Conservation (phyloP, 2,797 vertebrate genomes). For the Chelonia mydas region DNA sequence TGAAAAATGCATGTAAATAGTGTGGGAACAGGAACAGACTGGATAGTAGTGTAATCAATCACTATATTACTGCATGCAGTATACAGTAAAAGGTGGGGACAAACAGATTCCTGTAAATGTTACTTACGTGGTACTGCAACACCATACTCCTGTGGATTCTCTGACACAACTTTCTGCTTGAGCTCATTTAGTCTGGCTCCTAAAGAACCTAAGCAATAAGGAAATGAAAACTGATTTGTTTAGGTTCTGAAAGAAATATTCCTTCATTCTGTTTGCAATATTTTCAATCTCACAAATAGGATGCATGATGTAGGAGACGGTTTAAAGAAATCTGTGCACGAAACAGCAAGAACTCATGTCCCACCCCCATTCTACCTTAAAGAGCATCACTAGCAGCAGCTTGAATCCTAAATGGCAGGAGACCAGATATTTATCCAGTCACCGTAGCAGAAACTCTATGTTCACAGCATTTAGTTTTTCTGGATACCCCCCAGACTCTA, state of each 20-base stretch:
- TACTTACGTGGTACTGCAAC: conserved; percentile 94
- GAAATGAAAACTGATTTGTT: background rate
- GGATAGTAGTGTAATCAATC: background rate
- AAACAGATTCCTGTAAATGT: background rate
- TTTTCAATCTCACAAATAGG: background rate
- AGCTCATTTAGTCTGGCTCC: conserved; percentile 91
- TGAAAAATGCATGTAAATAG: background rate
- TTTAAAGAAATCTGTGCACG: background rate
- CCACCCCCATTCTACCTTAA: background rate
- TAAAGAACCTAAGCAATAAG: conserved; percentile 86
- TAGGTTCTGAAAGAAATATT: background rate
- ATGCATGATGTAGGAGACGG: background rate
- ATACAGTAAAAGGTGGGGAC: background rate
- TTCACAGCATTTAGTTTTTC: background rate
- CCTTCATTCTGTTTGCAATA: too few relatives aligned
- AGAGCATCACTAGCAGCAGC: background rate
- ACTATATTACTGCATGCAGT: background rate
- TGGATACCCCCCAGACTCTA: background rate
- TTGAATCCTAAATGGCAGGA: background rate
- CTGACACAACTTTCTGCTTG: conserved; percentile 93
- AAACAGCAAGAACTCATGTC: background rate
- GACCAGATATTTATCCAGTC: background rate
- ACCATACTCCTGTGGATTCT: conserved; percentile 90
- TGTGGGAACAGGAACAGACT: background rate
- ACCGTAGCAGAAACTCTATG: background rate